Base-by-base conservation (phyloP, 2,888 invertebrate genomes). In the Hoplodrina blanda region DNA sequence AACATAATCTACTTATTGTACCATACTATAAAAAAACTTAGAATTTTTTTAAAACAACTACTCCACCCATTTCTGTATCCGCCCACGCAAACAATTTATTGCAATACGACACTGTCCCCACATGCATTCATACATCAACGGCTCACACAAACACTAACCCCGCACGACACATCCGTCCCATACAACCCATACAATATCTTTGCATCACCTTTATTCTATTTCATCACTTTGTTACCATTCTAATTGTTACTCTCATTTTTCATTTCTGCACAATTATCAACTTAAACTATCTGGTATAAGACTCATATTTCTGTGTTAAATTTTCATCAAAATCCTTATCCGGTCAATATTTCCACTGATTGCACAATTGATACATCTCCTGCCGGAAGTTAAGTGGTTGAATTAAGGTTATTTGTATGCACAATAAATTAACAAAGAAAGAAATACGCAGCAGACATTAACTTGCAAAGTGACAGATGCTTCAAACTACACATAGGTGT, bases 101-200 rank as follows among this genome's bases (percentile, higher is more conserved):
- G 94, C 91, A 93, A 95, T 92, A 86, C 87, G 91, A 94, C 92
- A 91, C 94, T 94, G 92, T 95, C 93, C 90, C 91, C 93, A 93
- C 92, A 91, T 92, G 88, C 88, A 91, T 93, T 93, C 90, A 92
- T 91, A 88, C 85, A 90, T 91, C 87, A 89, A 86, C 85, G 62
- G 54, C 65, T 88, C 89, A 88, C 89, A 88, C 87, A 88, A 91
- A 92, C 93, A 92, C 90, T 85, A 80, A 88, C 92, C 80, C 89
- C 75, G 88, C 93, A 90, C 87, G 91, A 88, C 85, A 89, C 91
- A 95, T 95, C 95, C 95, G 95, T 84, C 86, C 87, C 85, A 89
- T 89, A 83, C 82, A 85, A 81, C 74, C 84, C 73, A 69, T 66
- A 81, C 73, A 81, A 83, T 75, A 71, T 78, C 78, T 73, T 84